Evolutionary conservation across 2,113 vertebrate genomes (phyloP), one percentile per base, ranked within the genome.

Genomic region (Poecilia latipinna): DNA sequence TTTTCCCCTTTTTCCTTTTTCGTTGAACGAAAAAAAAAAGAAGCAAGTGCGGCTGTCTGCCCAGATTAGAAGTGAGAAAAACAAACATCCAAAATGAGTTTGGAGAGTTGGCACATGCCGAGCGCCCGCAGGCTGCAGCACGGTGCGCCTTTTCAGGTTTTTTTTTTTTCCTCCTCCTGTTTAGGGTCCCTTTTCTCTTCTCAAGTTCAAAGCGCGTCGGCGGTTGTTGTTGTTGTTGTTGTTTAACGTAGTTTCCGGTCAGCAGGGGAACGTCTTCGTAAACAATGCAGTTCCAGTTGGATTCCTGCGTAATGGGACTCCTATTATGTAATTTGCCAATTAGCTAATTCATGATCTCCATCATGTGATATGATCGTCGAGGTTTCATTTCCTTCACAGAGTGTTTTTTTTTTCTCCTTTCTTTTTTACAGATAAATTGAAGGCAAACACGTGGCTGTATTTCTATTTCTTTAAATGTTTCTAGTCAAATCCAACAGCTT

Each of bases 241-340:
- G 85, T 91, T 86, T 86, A 71, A 76, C 86, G 81, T 83, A 70
- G 85, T 88, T 91, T 91, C 90, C 90, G 88, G 89, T 91, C 82
- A 76, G 70, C 75, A 71, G 77, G 76, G 79, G 65, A 1, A 80
- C 68, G 66, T 84, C 72, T 82, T 33, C 73, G 86, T 87, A 80
- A 90, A 90, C 83, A 80, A 82, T 78, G 77, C 75, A 37, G 71
- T 72, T 37, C 31, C 26, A 2, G 29, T 83, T 57, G 51, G 82
- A 85, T 78, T 83, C 82, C 75, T n/a, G 74, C 75, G 2, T 42
- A 22, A 63, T 61, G 37, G 51, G 13, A 31, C 35, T 42, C 67
- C 76, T 71, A 48, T 80, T 44, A 31, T 62, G 70, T 26, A 48
- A 57, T 15, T 0, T 61, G 35, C 68, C 80, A 83, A 77, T 82